A percentile compares a stretch with the other conserved stretches of the same genome.
Evolutionary conservation across 2,113 vertebrate species (phyloP).

Genomic region (Xyliphius kryptos): DNA sequence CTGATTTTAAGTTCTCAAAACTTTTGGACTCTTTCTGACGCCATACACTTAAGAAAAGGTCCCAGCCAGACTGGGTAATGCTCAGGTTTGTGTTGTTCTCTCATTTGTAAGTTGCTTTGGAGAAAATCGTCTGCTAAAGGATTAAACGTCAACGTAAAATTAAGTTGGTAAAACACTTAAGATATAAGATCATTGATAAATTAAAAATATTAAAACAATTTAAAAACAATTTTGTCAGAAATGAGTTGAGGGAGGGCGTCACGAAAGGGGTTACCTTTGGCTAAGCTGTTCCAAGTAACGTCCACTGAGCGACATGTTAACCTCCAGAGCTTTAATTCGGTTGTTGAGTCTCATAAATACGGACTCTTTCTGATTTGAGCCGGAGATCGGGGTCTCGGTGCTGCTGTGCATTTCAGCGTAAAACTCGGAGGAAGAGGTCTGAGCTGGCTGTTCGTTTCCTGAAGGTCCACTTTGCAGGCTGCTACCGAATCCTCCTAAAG

Average conservation of each 20-base stretch:
- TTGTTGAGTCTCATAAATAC: conserved; percentile 98
- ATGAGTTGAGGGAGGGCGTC: not conserved
- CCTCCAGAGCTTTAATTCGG: conserved; percentile 93
- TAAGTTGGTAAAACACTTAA: too few relatives aligned
- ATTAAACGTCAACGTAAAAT: too few relatives aligned
- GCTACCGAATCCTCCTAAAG: not conserved
- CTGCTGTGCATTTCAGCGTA: conserved; percentile 83
- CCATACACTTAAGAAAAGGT: too few relatives aligned
- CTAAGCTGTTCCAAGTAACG: conserved; percentile 96
- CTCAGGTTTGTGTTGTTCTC: too few relatives aligned
- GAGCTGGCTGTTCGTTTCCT: not conserved
- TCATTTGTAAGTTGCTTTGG: too few relatives aligned
- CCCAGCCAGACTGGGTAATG: too few relatives aligned
- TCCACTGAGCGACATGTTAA: conserved; percentile 97
- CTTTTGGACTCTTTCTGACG: too few relatives aligned
- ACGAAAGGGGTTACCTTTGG: conserved; percentile 71
- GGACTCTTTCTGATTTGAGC: conserved; percentile 91
- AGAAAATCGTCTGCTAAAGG: too few relatives aligned
- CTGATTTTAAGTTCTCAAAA: too few relatives aligned
- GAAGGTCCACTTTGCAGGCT: not conserved
- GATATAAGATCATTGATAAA: too few relatives aligned
- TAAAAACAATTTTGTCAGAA: too few relatives aligned
- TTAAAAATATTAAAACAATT: too few relatives aligned
- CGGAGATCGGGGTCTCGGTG: conserved; percentile 77
- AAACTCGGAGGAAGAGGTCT: conserved; percentile 73